phyloP scores from a whole-genome alignment of 2,888 invertebrate species.

The Eurytoma californica region DNA sequence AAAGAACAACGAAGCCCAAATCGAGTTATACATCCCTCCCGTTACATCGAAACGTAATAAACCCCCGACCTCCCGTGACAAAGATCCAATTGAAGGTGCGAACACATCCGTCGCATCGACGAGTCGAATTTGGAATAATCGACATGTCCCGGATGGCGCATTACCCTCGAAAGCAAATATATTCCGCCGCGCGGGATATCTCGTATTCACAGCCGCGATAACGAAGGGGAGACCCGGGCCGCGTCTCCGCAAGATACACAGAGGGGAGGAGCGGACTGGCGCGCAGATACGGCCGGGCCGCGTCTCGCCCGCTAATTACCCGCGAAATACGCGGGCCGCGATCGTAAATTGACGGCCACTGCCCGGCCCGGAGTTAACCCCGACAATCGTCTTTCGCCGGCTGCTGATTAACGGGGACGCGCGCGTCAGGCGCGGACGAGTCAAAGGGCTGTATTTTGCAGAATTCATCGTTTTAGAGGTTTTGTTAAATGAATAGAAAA shows the following conservation, averaged over 20 bases:
- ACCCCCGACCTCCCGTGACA: slow-evolving; percentile 10
- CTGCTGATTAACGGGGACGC: slow-evolving; percentile 33
- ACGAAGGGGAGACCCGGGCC: neutral
- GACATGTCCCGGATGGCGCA: neutral
- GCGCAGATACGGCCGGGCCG: neutral
- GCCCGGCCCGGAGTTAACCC: neutral
- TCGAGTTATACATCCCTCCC: neutral
- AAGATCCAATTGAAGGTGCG: slow-evolving; percentile 20
- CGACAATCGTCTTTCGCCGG: slow-evolving; percentile 29
- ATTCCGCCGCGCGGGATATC: neutral
- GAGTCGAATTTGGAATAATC: slow-evolving; percentile 9
- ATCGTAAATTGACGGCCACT: slow-evolving; percentile 36
- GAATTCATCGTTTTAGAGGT: no score
- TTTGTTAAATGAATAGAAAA: no score
- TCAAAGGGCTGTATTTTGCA: no score
- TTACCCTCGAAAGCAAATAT: neutral
- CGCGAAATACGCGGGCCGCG: slow-evolving; percentile 22
- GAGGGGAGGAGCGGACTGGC: neutral
- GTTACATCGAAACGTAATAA: slow-evolving; percentile 9
- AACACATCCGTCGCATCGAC: slow-evolving; percentile 15
- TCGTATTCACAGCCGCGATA: neutral
- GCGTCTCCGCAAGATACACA: no score
- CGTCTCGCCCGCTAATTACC: slow-evolving; percentile 34
- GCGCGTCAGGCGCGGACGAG: no score
- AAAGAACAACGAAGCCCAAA: slow-evolving; percentile 12